Base-by-base conservation (phyloP, 2,113 vertebrate species). In the Andinoacara biseriatus region DNA sequence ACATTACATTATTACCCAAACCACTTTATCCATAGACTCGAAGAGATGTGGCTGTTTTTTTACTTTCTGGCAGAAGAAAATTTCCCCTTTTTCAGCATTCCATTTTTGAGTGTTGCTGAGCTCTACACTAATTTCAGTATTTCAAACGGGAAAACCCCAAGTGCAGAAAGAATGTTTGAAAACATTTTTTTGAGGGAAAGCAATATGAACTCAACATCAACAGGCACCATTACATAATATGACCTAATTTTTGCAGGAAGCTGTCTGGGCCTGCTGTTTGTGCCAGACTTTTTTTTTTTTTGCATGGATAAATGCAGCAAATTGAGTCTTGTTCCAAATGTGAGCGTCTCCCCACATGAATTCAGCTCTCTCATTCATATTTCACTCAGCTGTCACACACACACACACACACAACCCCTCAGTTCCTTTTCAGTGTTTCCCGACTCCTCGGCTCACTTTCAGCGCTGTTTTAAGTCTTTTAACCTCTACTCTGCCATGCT, bases 81-180 rank as follows among this genome's bases (percentile, higher is more conserved):
- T 31, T n/a, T 0, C 2, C 46, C 26, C 4, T 54, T 72, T 31
- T 72, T 31, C 10, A 72, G 15, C 24, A 29, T 69, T 69, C 52
- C 24, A 5, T 46, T 20, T 52, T 49, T 52, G 43, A 5, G 0
- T 9, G 3, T 52, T 72, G 18, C 26, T 31, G 20, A 52, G 29
- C 26, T 49, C 4, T 7, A 52, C 17, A 3, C 17, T 52, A 18
- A 52, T 52, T 52, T 46, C 5, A 5, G 15, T 83, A 94, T 97
- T 92, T 58, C 7, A 33, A 78, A 10, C 31, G 61, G 46, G 24
- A 65, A 74, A 63, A 80, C 54, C 10, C 29, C 3, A 3, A 67
- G 1, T 17, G 1, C 2, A n/a, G 57, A 69, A 29, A 43, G 26
- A 72, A 3, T 18, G 57, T 78, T 72, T 62, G 65, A 72, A 26